Conservation (phyloP, 2,113 vertebrate species). For the Odobenus rosmarus region DNA sequence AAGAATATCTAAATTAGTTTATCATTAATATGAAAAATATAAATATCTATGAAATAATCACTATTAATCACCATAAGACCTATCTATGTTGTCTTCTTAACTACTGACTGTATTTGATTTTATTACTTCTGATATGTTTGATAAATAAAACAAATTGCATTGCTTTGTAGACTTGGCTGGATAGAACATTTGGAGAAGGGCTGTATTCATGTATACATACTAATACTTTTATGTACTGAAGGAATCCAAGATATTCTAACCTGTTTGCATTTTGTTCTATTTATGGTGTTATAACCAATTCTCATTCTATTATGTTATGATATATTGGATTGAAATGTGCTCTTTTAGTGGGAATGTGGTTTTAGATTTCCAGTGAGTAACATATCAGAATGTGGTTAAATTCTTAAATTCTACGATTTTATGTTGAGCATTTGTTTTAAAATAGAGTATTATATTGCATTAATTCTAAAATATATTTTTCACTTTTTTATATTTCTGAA, state of each 20-base stretch:
- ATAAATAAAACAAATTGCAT: background rate
- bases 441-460: background rate
- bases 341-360: background rate
- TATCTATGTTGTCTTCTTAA: background rate
- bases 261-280: background rate
- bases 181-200: background rate
- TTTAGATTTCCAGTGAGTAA: background rate
- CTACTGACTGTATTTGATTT: background rate
- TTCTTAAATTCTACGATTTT: slow-evolving; percentile 16
- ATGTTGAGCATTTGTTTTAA: background rate
- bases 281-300: background rate
- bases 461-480: background rate
- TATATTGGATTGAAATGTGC: background rate
- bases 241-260: background rate
- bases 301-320: background rate
- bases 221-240: background rate
- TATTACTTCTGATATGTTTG: slow-evolving; percentile 3
- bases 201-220: background rate
- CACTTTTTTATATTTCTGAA: background rate
- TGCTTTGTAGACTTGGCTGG: background rate
- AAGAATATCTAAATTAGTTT: background rate
- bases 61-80: background rate
- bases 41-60: background rate
- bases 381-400: slow-evolving; percentile 3
- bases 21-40: slow-evolving; percentile 6